A percentile compares a stretch with the other conserved stretches of the same genome.
Conservation (phyloP, 2,797 vertebrate genomes). For the Babyrousa celebensis region DNA sequence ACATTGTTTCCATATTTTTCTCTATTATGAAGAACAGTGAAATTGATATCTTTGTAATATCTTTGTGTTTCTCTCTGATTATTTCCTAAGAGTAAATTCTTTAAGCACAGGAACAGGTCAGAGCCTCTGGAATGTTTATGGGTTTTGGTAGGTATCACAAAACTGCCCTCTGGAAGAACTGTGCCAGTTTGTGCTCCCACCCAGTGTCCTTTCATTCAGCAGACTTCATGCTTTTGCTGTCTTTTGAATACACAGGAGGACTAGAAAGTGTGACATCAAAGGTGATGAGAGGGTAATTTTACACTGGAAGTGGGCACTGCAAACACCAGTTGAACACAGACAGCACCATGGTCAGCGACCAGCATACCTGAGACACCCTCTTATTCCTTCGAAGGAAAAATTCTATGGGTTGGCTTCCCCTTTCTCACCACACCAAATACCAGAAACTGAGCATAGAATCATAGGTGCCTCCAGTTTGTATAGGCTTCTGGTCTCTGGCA, state of each 20-base stretch:
- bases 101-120: background rate
- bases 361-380: background rate
- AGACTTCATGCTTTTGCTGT: background rate
- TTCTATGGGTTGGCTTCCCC: background rate
- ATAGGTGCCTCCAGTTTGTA: background rate
- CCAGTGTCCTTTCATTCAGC: background rate
- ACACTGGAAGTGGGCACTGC: background rate
- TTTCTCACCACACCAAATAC: background rate
- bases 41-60: background rate
- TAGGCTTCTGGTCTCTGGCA: conserved; percentile 9
- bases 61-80: background rate
- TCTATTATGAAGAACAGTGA: background rate
- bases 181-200: background rate
- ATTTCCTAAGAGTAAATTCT: conserved; percentile 29
- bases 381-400: background rate
- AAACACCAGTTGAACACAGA: background rate
- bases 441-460: background rate
- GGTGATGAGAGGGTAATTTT: background rate
- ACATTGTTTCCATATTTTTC: background rate
- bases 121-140: conserved; percentile 4
- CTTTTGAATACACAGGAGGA: background rate
- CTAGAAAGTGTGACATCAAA: background rate
- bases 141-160: background rate
- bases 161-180: background rate
- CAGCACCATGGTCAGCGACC: background rate